Evolutionary conservation across 2,797 vertebrate genomes (phyloP), one percentile per base, ranked within the genome.

Genomic region (Acanthis flammea): DNA sequence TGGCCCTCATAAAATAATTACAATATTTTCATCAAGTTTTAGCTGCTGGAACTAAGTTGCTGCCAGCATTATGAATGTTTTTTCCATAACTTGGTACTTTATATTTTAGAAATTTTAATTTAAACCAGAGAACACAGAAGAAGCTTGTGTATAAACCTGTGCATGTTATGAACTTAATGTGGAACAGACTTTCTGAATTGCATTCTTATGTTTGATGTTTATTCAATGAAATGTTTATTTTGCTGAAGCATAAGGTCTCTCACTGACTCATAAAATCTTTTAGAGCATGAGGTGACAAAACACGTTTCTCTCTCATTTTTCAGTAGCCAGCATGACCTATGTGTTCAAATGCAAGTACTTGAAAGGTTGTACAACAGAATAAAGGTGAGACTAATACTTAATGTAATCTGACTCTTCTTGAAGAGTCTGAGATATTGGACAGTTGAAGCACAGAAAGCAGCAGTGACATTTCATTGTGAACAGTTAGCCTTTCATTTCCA

Each of bases 181-280:
- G 75, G 57, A 83, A 47, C 27, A 86, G 72, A 41, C 42, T 66
- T 86, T 51, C 53, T 92, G 66, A 54, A 89, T 83, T 92, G n/a
- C 9, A 18, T 57, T 60, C 17, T 85, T 87, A 39, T 93, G 55
- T 89, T 94, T 89, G 37, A 41, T 48, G 7, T 47, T 86, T 83
- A 53, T 68, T 86, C 28, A 67, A 9, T 55, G 25, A 68, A 86
- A 91, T 90, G 19, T 58, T 92, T 93, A 57, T 90, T 85, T 93
- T 96, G 61, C 47, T 16, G 18, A 92, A 92, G 33, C 22, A 70
- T 71, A 37, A 88, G 39, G 39, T 76, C 21, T 23, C 54, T 90
- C 82, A 90, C 94, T 86, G 62, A 76, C 58, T 90, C 30, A 51
- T 77, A 88, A 79, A 90, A 66, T 77, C 33, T 81, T 95, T 77